Base-by-base conservation (phyloP, 2,888 invertebrate genomes). In the Hemaris fuciformis region DNA sequence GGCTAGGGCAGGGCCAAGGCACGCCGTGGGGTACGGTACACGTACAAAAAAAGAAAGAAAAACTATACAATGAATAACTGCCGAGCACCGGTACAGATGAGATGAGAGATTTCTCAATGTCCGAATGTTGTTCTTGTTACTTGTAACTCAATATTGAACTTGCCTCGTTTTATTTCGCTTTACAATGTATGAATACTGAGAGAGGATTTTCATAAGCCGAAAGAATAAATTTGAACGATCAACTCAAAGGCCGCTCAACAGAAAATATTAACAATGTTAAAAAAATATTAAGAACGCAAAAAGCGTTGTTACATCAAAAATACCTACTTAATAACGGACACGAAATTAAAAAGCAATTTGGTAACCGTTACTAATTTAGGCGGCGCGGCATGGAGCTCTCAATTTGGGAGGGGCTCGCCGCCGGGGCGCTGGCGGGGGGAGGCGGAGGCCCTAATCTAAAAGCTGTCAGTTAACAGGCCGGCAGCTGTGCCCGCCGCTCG, bases 291-390 rank as follows among this genome's bases (percentile, higher is more conserved):
- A 57, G 53, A 41, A 64, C 65, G 64, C 64, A 75, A 79, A 80
- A 79, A 74, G 65, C 65, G 64, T 62, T 72, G 75, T 72, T 74
- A 72, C 65, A 73, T 71, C 68, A 69, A 76, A 80, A 81, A 81
- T 77, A 80, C 77, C 79, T 80, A 81, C 81, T 84, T 87, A 88
- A 88, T 88, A 90, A 88, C 85, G 77, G 78, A 79, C 77, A 80
- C 72, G 84, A 88, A 91, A 91, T 91, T 91, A 91, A 90, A 91
- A 90, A 88, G 87, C 89, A 88, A 92, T 92, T 92, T 90, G 81
- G 87, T 88, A 88, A 89, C 89, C 89, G 86, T 90, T 88, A 89
- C 90, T 91, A 90, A 91, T 91, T 90, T 88, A 87, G 87, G 78
- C 80, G 81, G 83, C 82, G 81, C 84, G 80, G 83, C 80, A 74